Evolutionary conservation across 2,888 invertebrate species (phyloP), one percentile per base, ranked within the genome.

Genomic region (Amiota communis): DNA sequence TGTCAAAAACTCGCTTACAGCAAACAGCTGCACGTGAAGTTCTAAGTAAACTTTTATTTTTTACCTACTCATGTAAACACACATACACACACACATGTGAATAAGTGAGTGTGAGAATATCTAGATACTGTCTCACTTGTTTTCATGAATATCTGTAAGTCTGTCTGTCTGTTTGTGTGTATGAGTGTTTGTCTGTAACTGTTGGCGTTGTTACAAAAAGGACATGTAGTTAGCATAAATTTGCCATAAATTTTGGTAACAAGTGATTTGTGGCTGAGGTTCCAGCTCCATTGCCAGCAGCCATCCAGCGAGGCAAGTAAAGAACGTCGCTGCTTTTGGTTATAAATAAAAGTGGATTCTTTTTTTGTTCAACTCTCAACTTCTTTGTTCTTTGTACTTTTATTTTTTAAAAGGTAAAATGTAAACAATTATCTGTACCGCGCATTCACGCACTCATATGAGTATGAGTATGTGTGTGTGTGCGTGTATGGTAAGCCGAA

Each of bases 221-320:
- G 79, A 85, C 81, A 83, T 75, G 82, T 86, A 83, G 84, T 86
- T 86, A 84, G 80, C 87, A 85, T 85, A 85, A 86, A 85, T 86
- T 86, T 80, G 82, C 85, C 78, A 86, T 85, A 86, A 85, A 86
- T 86, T 36, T 86, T 83, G 79, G 79, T 80, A 83, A 79, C 85
- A 84, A 83, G 86, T 86, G 85, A 85, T 85, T 86, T 85, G 85
- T 86, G 80, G 81, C 79, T 72, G 70, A 69, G 68, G 59, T 70
- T 51, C 68, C 72, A 64, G 64, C 65, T 51, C 68, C 48, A 48
- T 47, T 61, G 72, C 63, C 61, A 68, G 12, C 51, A 47, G 36
- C 6, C 36, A 23, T 23, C 23, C 23, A 36, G 36, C 36, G 36
- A 36, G 36, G 36, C 36, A 36, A 36, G 36, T 36, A 36, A 36